These are phyloP conservation scores for Olivierus martensii DNA, from an alignment of 1,140 invertebrate genomes.

Conservation along the genomic window DNA sequence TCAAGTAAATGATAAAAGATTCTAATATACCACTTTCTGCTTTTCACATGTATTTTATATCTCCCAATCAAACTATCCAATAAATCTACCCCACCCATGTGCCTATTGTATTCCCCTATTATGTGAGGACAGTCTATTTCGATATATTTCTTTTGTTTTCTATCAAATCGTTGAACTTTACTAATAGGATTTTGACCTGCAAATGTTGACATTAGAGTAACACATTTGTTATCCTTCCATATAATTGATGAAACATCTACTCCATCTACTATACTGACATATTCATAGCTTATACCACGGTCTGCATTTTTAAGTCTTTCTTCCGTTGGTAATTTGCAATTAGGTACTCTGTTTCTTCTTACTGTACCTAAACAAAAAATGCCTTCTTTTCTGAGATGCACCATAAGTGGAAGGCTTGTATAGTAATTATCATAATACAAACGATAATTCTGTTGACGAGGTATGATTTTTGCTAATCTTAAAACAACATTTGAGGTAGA, in stretches of 20 bases:
- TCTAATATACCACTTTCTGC: slow-evolving; percentile 30
- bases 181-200: slow-evolving; percentile 24
- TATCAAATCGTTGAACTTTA: slow-evolving; percentile 24
- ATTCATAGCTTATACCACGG: slow-evolving; percentile 11
- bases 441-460: slow-evolving; percentile 1
- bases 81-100: slow-evolving; percentile 36
- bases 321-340: slow-evolving; percentile 16
- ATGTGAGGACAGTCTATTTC: slow-evolving; percentile 31
- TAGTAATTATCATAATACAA: slow-evolving; percentile 25
- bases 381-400: slow-evolving; percentile 12
- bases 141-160: slow-evolving; percentile 22
- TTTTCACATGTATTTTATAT: slow-evolving; percentile 30
- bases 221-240: slow-evolving; percentile 29
- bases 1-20: slow-evolving; percentile 34
- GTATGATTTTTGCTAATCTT: slow-evolving; percentile 14
- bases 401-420: slow-evolving; percentile 14
- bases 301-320: slow-evolving; percentile 15
- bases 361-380: slow-evolving; percentile 17
- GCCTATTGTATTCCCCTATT: slow-evolving; percentile 32
- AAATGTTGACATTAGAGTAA: slow-evolving; percentile 30
- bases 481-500: slow-evolving; percentile 17
- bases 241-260: slow-evolving; percentile 16
- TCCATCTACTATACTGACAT: slow-evolving; percentile 10
- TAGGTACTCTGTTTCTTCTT: slow-evolving; percentile 11
- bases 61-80: slow-evolving; percentile 32